Conservation (phyloP, 2,113 vertebrate species). For the Nanorana parkeri region DNA sequence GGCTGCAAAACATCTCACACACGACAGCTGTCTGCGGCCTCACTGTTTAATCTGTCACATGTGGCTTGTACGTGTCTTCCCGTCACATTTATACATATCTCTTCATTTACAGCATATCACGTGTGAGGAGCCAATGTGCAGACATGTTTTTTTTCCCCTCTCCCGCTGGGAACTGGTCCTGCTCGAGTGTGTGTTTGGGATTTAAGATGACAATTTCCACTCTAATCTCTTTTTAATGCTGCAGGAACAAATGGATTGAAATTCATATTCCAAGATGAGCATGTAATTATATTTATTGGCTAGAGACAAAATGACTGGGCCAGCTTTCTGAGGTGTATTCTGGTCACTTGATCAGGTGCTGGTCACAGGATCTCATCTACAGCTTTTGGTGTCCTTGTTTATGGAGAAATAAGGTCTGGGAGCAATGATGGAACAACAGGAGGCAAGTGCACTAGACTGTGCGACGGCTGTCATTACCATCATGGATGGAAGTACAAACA, state of each 20-base stretch:
- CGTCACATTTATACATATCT: slow-evolving; percentile 2
- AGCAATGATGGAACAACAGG: too few relatives aligned
- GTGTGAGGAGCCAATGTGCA: neutral
- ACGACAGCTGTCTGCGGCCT: slow-evolving; percentile 2
- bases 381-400: too few relatives aligned
- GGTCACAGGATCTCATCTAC: neutral
- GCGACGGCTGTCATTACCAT: too few relatives aligned
- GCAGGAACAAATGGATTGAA: neutral
- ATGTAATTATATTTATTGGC: slow-evolving; percentile 13
- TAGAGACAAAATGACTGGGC: neutral
- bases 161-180: neutral
- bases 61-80: neutral
- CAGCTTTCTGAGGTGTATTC: neutral
- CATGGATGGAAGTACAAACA: too few relatives aligned
- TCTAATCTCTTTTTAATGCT: slow-evolving; percentile 12
- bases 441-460: too few relatives aligned
- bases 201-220: slow-evolving; percentile 13
- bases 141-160: too few relatives aligned
- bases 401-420: too few relatives aligned
- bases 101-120: neutral
- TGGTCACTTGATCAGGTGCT: neutral
- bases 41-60: slow-evolving; percentile 5
- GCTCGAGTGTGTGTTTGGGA: neutral
- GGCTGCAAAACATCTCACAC: neutral
- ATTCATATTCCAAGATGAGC: neutral